Base-by-base conservation (phyloP, 2,888 invertebrate genomes). In the Cataglyphis livida region DNA sequence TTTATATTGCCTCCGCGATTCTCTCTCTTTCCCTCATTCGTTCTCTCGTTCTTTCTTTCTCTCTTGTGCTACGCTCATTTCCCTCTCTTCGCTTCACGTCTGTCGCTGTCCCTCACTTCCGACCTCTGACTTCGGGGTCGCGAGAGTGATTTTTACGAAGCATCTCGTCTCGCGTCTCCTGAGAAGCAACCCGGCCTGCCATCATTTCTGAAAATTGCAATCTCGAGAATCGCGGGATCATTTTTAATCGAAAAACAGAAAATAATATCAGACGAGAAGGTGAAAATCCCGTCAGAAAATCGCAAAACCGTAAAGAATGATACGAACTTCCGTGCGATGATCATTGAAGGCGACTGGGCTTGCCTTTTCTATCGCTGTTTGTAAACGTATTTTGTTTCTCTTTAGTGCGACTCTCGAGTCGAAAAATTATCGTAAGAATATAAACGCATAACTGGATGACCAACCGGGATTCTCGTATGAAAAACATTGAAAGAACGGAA, bases 1-100 rank as follows among this genome's bases (percentile, higher is more conserved):
- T 91, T 92, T 93, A 91, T 92, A 93, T 92, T 92, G 91, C 91
- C 87, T 91, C 85, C 81, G 61, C 85, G 82, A 75, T 70, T 78
- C 76, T 68, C 32, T 35, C 6, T 35, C 32, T 35, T 6, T 35
- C 35, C 35, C 35, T 35, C 35, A 35, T 61, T 64, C 70, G 62
- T 81, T 78, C 83, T 85, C 71, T 44, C 62, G n/a, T 51, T 51
- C 51, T 51, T 51, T 44, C 64, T 81, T 70, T 71, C 61, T 76
- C 79, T 78, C 73, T 64, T 82, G 15, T 25, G 0, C 68, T 48
- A 41, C 57, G 54, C 64, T 82, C 78, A 68, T 68, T 79, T 70
- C 54, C 44, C 64, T 62, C 68, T 79, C 59, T 35, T 62, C 59
- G 9, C 61, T 71, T 79, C 82, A 71, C 3, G 79, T 48, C 12